Evolutionary conservation across 1,140 invertebrate genomes (phyloP), one percentile per base, ranked within the genome.

Genomic region (Zaprionus nigranus): DNA sequence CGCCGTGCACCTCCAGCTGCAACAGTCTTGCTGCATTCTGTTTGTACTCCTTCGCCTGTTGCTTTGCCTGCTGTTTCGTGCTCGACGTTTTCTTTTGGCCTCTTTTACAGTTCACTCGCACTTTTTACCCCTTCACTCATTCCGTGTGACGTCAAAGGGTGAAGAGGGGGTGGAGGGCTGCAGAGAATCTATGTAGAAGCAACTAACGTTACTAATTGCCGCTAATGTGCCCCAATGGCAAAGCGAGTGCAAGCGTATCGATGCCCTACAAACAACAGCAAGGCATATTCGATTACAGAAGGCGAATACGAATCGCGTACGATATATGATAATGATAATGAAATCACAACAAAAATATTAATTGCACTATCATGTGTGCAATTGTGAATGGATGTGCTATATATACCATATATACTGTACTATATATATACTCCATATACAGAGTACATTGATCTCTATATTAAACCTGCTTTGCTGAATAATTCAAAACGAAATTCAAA

Each of bases 11-110:
- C 59, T 62, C 78, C 78, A 84, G 43, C 57, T 71, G 38, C 61
- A 61, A 20, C 70, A 88, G 20, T 53, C 60, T 56, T 46, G 61
- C 73, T 81, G 71, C 81, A 84, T 88, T 84, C 75, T 72, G n/a
- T 28, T 46, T 67, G 15, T 38, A 9, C n/a, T 17, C 40, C 40
- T 46, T 46, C n/a, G 40, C 40, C 40, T 46, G 40, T 46, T 46
- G 40, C 40, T 17, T 3, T 9, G 40, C n/a, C n/a, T 46, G n/a
- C 38, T 40, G 38, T n/a, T 40, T 40, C n/a, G 38, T 20, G 36
- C 5, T 15, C 13, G 15, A 15, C 13, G 5, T 15, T 38, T 38
- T 49, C 28, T 46, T n/a, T 9, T 46, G 40, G n/a, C n/a, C 36
- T 13, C 13, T 38, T 49, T 70, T 36, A 40, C 61, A 71, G 67